Evolutionary conservation across 2,113 vertebrate genomes (phyloP).

Genomic region (Chloroceryle aenea): DNA sequence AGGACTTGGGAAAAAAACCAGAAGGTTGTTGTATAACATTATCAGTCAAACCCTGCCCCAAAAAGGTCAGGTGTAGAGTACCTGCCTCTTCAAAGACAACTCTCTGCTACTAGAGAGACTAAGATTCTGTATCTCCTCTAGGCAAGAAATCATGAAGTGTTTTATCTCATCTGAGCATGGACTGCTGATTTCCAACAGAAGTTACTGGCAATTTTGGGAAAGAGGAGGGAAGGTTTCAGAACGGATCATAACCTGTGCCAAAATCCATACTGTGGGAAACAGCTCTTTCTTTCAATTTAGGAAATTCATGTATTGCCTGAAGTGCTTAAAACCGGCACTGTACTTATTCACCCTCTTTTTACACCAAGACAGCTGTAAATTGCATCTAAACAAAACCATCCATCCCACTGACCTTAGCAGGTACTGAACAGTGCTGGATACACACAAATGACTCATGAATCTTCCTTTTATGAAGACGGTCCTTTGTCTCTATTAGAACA

Average conservation of each 20-base stretch:
- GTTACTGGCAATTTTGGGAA: not conserved
- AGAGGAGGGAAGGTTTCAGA: not conserved
- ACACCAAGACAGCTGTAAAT: not conserved
- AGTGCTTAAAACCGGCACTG: not conserved
- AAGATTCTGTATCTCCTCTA: not conserved
- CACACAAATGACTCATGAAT: not conserved
- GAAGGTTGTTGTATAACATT: not conserved
- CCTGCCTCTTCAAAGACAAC: not conserved
- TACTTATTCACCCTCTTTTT: not conserved
- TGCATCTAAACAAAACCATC: not conserved
- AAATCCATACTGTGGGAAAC: not conserved
- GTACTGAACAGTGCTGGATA: not conserved
- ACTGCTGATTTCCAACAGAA: not conserved
- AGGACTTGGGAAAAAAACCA: not conserved
- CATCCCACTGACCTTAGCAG: not conserved
- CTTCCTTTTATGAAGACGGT: not conserved
- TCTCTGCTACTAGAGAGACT: not conserved
- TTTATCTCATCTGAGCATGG: not conserved
- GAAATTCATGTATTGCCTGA: not conserved
- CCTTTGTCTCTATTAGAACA: not conserved
- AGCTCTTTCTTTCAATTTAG: not conserved
- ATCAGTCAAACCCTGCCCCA: not conserved
- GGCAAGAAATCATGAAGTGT: not conserved
- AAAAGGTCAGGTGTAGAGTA: not conserved
- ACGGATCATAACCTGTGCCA: not conserved